Percentiles rank a stretch among this genome's conserved stretches.
Evolutionary conservation across 2,113 vertebrate genomes (phyloP).

Genomic region (Aldabrachelys gigantea): DNA sequence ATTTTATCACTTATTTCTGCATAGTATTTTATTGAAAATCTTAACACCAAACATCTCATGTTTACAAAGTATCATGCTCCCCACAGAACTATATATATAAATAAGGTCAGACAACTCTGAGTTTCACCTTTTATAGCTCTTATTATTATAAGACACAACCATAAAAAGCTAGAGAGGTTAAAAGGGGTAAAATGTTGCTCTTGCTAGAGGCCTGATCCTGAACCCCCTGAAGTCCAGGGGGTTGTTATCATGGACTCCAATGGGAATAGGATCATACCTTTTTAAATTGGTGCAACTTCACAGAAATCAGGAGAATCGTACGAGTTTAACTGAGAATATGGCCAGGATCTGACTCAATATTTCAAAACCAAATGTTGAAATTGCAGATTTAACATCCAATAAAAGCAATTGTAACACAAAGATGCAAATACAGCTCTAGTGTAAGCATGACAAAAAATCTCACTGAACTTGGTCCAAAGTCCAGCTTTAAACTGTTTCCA

Average conservation of each 20-base stretch:
- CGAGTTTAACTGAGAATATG: not conserved
- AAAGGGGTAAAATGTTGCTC: not conserved
- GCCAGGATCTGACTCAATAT: not conserved
- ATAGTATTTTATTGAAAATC: not conserved
- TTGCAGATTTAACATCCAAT: not conserved
- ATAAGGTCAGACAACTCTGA: not conserved
- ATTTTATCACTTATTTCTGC: not conserved
- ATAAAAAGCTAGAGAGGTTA: not conserved
- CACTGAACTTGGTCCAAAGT: not conserved
- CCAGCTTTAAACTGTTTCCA: not conserved
- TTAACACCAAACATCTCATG: not conserved
- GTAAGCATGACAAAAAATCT: not conserved
- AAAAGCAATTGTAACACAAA: conserved; percentile 7
- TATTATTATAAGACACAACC: not conserved
- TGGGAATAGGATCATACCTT: not conserved
- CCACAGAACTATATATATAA: not conserved
- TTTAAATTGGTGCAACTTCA: not conserved
- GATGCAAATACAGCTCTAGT: not conserved
- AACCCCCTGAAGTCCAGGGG: not conserved
- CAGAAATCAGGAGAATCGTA: not conserved
- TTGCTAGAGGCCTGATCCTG: not conserved
- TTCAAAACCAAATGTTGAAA: not conserved
- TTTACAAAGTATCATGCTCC: not conserved
- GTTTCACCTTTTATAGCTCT: not conserved
- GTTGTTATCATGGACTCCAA: not conserved